Conservation (phyloP, 1,140 invertebrate species). For the Zophobas atratus region DNA sequence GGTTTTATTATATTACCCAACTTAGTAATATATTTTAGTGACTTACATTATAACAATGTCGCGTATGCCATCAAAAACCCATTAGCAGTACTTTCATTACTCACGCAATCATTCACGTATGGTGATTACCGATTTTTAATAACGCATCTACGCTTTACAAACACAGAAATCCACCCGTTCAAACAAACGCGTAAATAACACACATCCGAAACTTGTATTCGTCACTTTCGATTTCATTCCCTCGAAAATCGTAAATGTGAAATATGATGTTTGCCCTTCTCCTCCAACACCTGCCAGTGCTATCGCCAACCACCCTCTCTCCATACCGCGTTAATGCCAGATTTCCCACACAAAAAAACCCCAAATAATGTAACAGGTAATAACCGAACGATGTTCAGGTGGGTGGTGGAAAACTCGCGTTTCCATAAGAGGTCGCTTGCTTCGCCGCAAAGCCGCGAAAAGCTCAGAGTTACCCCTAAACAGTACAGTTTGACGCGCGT, state of each 20-base stretch:
- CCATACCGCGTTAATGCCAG: background rate
- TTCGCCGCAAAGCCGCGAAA: conserved; percentile 48
- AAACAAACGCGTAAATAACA: too few species aligned
- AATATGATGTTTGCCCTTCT: too few species aligned
- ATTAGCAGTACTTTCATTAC: conserved; percentile 15
- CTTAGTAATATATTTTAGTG: background rate
- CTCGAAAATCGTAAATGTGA: too few species aligned
- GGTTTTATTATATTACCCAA: background rate
- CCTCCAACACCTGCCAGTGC: background rate
- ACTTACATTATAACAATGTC: background rate
- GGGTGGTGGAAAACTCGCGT: conserved; percentile 19
- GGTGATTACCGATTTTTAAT: conserved; percentile 2
- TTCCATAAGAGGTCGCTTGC: conserved; percentile 40
- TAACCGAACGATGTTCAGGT: conserved; percentile 26
- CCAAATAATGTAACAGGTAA: conserved; percentile 17
- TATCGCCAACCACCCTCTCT: background rate
- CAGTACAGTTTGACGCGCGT: conserved; percentile 44
- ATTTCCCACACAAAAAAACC: conserved; percentile 1
- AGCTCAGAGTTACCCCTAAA: conserved; percentile 42
- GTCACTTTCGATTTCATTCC: too few species aligned
- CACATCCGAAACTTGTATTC: too few species aligned
- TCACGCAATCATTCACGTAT: background rate
- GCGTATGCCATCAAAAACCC: conserved; percentile 12
- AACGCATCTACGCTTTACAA: background rate
- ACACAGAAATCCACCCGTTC: background rate